Evolutionary conservation across 2,797 vertebrate species (phyloP), one percentile per base, ranked within the genome.

Genomic region (Pipistrellus pygmaeus): DNA sequence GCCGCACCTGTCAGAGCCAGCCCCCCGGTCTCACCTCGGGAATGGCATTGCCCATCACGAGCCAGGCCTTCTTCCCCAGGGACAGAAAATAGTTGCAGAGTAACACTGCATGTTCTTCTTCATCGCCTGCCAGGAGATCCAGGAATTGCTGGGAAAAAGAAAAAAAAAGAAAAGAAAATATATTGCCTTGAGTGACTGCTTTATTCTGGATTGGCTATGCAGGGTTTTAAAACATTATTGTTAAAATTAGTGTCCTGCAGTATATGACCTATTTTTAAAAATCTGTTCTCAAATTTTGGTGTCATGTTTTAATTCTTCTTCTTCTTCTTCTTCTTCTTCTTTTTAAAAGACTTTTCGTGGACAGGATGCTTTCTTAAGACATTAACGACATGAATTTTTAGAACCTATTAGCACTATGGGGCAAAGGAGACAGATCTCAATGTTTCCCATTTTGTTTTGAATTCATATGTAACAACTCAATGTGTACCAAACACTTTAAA

Each of bases 51-150:
- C 99, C 99, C 78, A 99, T 98, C 66, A 99, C 93, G 14, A 99
- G 98, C 99, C 99, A 99, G 30, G 99, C 98, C 97, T 98, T 99
- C 95, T 99, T 99, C 3, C 99, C 99, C 99, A 99, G 99, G 68
- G 97, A 99, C 96, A 99, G 98, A 95, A 99, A 99, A 97, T 99
- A 99, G 98, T 99, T 99, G 92, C 99, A 99, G 88, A 99, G 96
- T 15, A 99, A 97, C 1, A 99, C 98, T 0, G 99, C 99, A 0
- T 99, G 99, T 92, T 99, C 99, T 92, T 99, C 99, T 97, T 99
- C 99, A 30, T 99, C 99, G 57, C 99, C 99, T 6, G 99, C 99
- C 66, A 99, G 98, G 73, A 99, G 98, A 23, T 99, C 98, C 81
- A 99, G 99, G 98, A 99, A 99, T 99, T 99, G 99, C 99, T 99